Evolutionary conservation across 2,797 vertebrate genomes (phyloP), one percentile per base, ranked within the genome.

Genomic region (Carcharodon carcharias): DNA sequence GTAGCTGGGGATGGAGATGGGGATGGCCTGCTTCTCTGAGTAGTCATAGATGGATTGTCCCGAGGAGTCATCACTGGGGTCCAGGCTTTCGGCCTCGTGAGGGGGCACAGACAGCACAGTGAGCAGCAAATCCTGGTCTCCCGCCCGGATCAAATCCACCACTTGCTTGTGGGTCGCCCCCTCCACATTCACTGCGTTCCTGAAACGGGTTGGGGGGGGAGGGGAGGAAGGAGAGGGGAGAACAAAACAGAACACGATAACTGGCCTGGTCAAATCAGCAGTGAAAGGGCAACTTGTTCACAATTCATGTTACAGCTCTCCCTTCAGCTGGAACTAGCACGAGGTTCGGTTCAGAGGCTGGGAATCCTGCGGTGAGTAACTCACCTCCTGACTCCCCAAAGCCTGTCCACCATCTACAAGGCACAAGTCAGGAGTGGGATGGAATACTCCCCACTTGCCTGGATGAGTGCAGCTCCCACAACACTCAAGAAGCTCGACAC

Each of bases 121-220:
- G 96, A 99, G 98, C 63, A 99, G 98, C 96, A 99, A 97, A 97
- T 99, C 99, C 97, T 98, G 98, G 98, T 99, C 99, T 0, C 99
- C 99, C 0, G 99, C 99, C 0, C 99, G 98, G 97, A 99, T 99
- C 97, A 99, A 98, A 96, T 99, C 99, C 97, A 99, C 99, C 97
- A 99, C 99, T 97, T 99, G 99, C 98, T 99, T 99, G 97, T 99
- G 99, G 0, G 99, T 99, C 0, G 99, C 99, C 31, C 99, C 99
- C 54, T 99, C 99, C 2, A 99, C 99, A 28, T 99, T 99, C 97
- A 99, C 98, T 14, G 98, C 98, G 0, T 99, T 99, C 96, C 99
- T 99, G 96, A 96, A 96, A 97, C n/a, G n/a, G n/a, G n/a, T n/a
- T n/a, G n/a, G n/a, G n/a, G n/a, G n/a, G n/a, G n/a, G n/a, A 50